phyloP scores from a whole-genome alignment of 2,113 vertebrate genomes.

The Eclectus roratus region DNA sequence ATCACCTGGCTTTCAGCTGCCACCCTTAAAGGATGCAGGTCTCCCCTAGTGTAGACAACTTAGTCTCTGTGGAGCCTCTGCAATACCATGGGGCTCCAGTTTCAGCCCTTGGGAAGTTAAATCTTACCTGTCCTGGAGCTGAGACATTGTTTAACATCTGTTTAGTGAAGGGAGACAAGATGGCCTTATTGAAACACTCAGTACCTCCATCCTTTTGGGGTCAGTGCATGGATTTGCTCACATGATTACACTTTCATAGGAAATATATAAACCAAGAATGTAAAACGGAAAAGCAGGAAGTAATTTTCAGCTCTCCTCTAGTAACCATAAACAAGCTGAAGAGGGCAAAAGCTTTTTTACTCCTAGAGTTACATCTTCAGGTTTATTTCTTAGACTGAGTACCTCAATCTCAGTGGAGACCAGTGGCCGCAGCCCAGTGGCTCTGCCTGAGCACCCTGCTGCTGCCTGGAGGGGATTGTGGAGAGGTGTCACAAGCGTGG shows the following conservation, averaged over 20 bases:
- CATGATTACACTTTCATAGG: neutral
- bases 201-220: neutral
- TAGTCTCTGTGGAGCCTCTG: neutral
- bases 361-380: neutral
- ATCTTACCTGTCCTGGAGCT: neutral
- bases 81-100: neutral
- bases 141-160: neutral
- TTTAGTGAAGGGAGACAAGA: neutral
- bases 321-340: neutral
- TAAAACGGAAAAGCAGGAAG: neutral
- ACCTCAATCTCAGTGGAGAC: neutral
- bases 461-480: neutral
- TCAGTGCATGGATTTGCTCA: neutral
- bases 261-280: neutral
- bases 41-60: neutral
- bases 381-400: neutral
- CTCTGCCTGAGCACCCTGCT: neutral
- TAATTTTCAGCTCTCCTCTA: neutral
- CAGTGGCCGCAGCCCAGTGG: neutral
- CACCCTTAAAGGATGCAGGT: neutral
- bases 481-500: accelerated
- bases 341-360: neutral
- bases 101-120: neutral
- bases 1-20: neutral
- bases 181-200: neutral